Conservation (phyloP, 2,888 invertebrate species). For the Drosophila atroscutellata region DNA sequence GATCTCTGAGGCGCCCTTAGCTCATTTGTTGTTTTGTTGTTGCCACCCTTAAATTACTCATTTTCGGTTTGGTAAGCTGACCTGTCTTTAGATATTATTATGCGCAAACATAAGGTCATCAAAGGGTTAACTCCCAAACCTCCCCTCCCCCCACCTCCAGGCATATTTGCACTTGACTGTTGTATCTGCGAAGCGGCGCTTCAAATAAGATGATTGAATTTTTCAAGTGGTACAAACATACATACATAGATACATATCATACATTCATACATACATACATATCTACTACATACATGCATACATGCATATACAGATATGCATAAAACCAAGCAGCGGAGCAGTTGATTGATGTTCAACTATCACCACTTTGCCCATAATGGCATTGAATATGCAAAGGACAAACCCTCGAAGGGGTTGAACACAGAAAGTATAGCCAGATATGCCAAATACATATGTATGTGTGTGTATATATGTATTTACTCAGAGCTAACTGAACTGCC, state of each 20-base stretch:
- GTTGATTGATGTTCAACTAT: slow-evolving; percentile 62
- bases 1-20: neutral
- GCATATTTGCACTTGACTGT: slow-evolving; percentile 13
- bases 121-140: slow-evolving; percentile 26
- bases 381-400: slow-evolving; percentile 13
- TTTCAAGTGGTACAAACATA: slow-evolving; percentile 36
- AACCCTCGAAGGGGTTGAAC: slow-evolving; percentile 27
- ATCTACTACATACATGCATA: neutral
- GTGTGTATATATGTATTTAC: neutral
- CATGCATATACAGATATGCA: neutral
- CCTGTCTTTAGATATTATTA: slow-evolving; percentile 27
- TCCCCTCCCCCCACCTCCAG: too few relatives aligned
- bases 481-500: neutral
- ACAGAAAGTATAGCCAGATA: neutral
- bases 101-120: slow-evolving; percentile 11
- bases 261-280: neutral
- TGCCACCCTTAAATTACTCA: slow-evolving; percentile 4
- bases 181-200: slow-evolving; percentile 5
- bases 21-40: neutral
- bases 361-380: slow-evolving; percentile 25
- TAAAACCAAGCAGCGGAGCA: slow-evolving; percentile 2
- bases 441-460: neutral
- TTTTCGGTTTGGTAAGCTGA: slow-evolving; percentile 13
- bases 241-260: slow-evolving; percentile 5
- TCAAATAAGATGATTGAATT: slow-evolving; percentile 43